Percentiles rank a stretch among this genome's conserved stretches.
Evolutionary conservation across 1,140 invertebrate genomes (phyloP).

Genomic region (Drosophila trapezifrons): DNA sequence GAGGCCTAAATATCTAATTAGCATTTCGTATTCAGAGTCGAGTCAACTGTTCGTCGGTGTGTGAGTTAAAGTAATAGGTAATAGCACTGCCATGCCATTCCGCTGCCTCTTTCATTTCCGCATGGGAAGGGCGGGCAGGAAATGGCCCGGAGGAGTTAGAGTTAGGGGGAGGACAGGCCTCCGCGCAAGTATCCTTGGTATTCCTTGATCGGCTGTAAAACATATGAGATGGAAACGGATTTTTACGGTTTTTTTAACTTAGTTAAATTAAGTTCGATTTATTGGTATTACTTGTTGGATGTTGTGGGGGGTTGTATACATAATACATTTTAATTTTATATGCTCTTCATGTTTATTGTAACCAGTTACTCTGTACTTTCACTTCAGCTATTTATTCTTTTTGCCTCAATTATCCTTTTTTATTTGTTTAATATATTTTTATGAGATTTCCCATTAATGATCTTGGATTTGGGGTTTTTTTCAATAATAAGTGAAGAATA

Average conservation of each 20-base stretch:
- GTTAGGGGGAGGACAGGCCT: neutral
- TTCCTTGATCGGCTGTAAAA: constrained; percentile 33
- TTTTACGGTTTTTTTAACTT: constrained; percentile 44
- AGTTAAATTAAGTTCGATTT: constrained; percentile 69
- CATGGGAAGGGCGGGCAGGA: neutral
- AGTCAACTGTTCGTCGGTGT: constrained; percentile 21
- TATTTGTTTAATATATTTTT: constrained; percentile 38
- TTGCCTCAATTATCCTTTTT: constrained; percentile 53
- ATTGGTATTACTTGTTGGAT: constrained; percentile 60
- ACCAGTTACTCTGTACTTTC: constrained; percentile 74
- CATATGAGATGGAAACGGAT: constrained; percentile 45
- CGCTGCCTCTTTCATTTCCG: constrained; percentile 5
- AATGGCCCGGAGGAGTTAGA: neutral
- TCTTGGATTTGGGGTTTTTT: constrained; percentile 46
- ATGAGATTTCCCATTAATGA: constrained; percentile 71
- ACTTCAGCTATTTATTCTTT: constrained; percentile 58
- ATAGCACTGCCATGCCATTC: constrained; percentile 11
- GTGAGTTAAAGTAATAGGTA: constrained; percentile 15
- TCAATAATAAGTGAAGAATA: constrained; percentile 77
- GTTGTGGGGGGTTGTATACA: constrained; percentile 65
- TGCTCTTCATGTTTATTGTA: constrained; percentile 74
- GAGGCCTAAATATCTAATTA: constrained; percentile 30
- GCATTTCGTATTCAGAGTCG: constrained; percentile 17
- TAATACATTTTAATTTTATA: constrained; percentile 70
- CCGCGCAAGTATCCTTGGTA: constrained; percentile 11